Conservation (phyloP, 2,797 vertebrate genomes). For the Falco concolor region DNA sequence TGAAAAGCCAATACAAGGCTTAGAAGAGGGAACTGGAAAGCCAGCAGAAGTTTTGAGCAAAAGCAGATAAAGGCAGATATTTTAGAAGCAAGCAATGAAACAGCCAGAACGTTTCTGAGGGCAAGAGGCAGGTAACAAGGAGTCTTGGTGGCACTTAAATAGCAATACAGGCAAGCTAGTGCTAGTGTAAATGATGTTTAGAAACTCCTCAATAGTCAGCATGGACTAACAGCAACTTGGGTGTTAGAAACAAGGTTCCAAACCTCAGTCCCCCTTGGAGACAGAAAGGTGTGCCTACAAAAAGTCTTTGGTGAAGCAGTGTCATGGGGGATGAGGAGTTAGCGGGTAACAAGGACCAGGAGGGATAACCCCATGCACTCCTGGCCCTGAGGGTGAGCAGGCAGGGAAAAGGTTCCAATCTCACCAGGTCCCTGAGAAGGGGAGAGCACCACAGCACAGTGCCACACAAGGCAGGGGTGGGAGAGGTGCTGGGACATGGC, state of each 20-base stretch:
- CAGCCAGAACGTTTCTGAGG: conserved; percentile 20
- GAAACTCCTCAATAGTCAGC: not conserved
- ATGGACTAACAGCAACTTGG: not conserved
- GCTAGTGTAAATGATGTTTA: not conserved
- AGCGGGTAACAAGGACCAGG: not conserved
- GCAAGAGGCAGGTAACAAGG: not conserved
- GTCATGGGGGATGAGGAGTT: not conserved
- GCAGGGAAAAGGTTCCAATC: not conserved
- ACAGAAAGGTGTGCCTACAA: not conserved
- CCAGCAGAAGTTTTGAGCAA: conserved; percentile 45
- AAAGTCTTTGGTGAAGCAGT: not conserved
- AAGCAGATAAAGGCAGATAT: conserved; percentile 42
- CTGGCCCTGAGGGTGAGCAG: fast-evolving
- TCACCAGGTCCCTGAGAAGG: not conserved
- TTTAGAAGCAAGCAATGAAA: conserved; percentile 62
- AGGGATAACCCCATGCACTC: not conserved
- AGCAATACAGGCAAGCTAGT: not conserved
- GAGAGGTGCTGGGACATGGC: not conserved
- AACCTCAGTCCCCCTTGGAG: not conserved
- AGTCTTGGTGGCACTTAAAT: conserved; percentile 4
- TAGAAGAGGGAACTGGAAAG: conserved; percentile 30
- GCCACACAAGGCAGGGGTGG: not conserved
- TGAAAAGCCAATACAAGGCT: conserved; percentile 6
- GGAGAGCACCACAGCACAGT: not conserved
- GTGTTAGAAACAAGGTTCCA: not conserved